phyloP scores from a whole-genome alignment of 2,797 vertebrate genomes.

The Phoeniculus purpureus region DNA sequence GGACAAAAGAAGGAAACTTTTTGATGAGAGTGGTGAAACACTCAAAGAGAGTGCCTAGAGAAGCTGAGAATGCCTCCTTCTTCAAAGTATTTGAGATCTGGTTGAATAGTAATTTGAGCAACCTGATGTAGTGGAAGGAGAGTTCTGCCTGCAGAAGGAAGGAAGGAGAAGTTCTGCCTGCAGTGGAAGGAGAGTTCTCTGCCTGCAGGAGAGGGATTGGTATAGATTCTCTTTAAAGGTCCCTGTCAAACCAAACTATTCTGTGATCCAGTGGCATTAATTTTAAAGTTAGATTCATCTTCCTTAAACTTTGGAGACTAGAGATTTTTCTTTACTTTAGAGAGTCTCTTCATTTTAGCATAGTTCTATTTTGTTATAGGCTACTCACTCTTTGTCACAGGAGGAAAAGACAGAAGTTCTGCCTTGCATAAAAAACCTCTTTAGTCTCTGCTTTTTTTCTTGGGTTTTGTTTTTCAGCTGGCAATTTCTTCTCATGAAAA shows the following conservation, averaged over 20 bases:
- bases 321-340: neutral
- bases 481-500: conserved; percentile 97
- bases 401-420: neutral
- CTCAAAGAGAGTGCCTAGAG: neutral
- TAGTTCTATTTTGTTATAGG: neutral
- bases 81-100: neutral
- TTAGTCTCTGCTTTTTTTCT: neutral
- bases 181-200: no score
- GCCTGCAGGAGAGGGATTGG: accelerated
- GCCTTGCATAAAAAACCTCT: neutral
- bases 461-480: conserved; percentile 77
- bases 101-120: neutral
- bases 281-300: neutral
- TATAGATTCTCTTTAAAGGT: neutral
- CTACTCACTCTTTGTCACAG: neutral
- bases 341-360: neutral
- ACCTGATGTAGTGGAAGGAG: neutral
- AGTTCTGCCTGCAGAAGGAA: no score
- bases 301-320: neutral
- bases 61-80: neutral
- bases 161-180: no score
- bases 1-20: neutral
- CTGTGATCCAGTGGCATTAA: neutral
- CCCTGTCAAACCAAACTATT: neutral
- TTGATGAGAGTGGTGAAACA: neutral